Evolutionary conservation across 1,140 invertebrate species (phyloP), one percentile per base, ranked within the genome.

Genomic region (Mycetomoellerius zeteki): DNA sequence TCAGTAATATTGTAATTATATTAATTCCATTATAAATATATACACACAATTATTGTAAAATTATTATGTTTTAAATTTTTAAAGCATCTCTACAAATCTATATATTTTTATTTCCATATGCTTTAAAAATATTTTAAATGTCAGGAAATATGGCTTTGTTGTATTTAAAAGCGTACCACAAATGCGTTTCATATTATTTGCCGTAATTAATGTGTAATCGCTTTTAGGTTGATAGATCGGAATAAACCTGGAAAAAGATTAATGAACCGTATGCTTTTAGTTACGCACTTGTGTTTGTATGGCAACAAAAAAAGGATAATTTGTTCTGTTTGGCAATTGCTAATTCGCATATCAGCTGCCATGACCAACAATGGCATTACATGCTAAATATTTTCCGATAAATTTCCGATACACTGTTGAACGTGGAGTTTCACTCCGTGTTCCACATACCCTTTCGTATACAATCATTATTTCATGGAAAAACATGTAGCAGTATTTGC

Each of bases 311-410:
- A 47, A 72, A 71, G 12, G 24, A 8, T 65, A 43, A 60, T 21
- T 85, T 65, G 50, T 77, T 77, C 47, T 30, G 8, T 65, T 27
- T 43, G 62, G 58, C 19, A 69, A 75, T 87, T 72, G 62, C 86
- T 87, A 89, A 91, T 91, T 80, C 56, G 56, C 69, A 90, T 82
- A 87, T 58, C 76, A 64, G 4, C 52, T 19, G 4, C 50, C 56
- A 58, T 47, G 30, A 65, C 72, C 86, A 80, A 88, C 58, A 85
- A 81, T 78, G 27, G 50, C 27, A 47, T 58, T 88, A 37, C 86
- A 71, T 84, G 86, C 75, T 91, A 86, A 87, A 88, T 76, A 90
- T 90, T 92, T 90, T 85, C 71, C 88, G 56, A 90, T 91, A 91
- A 89, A 89, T 92, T 91, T 65, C 47, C 33, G 21, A 67, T 75